A percentile compares a stretch with the other conserved stretches of the same genome.
Evolutionary conservation across 2,888 invertebrate genomes (phyloP).

Genomic region (Cyclophora albipunctata): DNA sequence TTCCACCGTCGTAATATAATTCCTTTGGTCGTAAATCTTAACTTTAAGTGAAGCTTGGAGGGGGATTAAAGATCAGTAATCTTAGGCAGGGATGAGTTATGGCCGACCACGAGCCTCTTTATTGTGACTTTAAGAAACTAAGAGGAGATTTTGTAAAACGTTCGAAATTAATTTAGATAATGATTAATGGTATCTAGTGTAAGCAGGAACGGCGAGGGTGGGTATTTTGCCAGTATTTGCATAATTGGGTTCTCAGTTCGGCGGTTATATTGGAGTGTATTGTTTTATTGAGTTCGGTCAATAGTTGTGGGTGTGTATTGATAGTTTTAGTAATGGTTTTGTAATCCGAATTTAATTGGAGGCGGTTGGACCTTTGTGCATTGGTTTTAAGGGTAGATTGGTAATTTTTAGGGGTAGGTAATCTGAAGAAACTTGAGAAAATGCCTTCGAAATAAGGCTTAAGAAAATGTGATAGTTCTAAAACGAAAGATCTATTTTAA

Average conservation of each 20-base stretch:
- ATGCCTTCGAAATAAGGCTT: too few relatives aligned
- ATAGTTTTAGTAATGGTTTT: too few relatives aligned
- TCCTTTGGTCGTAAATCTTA: slow-evolving; percentile 82
- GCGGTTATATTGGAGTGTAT: slow-evolving; percentile 26
- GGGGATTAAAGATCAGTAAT: slow-evolving; percentile 86
- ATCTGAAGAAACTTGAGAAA: too few relatives aligned
- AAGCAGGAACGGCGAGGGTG: slow-evolving; percentile 44
- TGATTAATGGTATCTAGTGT: slow-evolving; percentile 67
- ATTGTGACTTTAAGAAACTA: slow-evolving; percentile 76
- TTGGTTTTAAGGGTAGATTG: too few relatives aligned
- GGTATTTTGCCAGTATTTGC: slow-evolving; percentile 63
- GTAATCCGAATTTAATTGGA: too few relatives aligned
- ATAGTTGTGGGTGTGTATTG: slow-evolving; percentile 9
- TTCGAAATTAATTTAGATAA: slow-evolving; percentile 75
- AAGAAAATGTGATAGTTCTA: too few relatives aligned
- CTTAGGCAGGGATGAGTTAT: slow-evolving; percentile 82
- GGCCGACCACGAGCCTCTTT: slow-evolving; percentile 71
- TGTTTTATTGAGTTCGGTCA: slow-evolving; percentile 24
- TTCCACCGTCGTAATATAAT: slow-evolving; percentile 77
- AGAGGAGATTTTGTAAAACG: slow-evolving; percentile 72
- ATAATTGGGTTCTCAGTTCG: slow-evolving; percentile 49
- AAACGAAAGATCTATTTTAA: too few relatives aligned
- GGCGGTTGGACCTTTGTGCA: too few relatives aligned
- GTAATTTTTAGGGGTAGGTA: too few relatives aligned
- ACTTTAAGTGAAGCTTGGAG: slow-evolving; percentile 79